Base-by-base conservation (phyloP, 2,797 vertebrate species). In the Spinus pinus region DNA sequence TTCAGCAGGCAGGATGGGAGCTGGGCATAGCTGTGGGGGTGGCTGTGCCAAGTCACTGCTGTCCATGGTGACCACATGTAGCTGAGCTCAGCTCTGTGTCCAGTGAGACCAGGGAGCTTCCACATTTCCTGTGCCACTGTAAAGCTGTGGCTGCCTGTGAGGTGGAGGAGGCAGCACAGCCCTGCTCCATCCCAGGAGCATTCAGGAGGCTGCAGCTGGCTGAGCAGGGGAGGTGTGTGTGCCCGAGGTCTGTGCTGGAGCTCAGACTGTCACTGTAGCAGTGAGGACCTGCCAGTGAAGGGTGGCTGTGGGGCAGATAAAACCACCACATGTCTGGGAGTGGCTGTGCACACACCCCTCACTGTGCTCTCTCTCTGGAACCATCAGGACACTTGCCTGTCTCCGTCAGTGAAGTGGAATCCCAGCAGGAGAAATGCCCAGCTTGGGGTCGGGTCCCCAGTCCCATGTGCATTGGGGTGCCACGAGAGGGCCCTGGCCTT, bases 221-320 rank as follows among this genome's bases (percentile, higher is more conserved):
- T 37, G 49, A 58, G 49, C n/a, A 46, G 35, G 60, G 39, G 4
- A 42, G 3, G 1, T 1, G 2, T 22, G 2, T 25, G 80, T 62
- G 57, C 51, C 73, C 2, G 0, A 35, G 22, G 27, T 25, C 42
- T 0, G 0, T 27, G 49, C 47, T 82, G 83, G 46, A n/a, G 86
- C 64, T 60, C 58, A 14, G 50, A 4, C 51, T 37, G 62, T 54
- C 57, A 2, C 50, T 3, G 1, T 2, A 4, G 60, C 66, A 37
- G 49, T 0, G 16, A n/a, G 49, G 44, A 53, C 9, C 53, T 3
- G 1, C 3, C 51, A 49, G 42, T 2, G 9, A 37, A 7, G 0
- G 1, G 80, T 53, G 67, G 47, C 60, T 1, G 8, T 8, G 42
- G 31, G 16, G 49, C 61, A 31, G 50, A 23, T 53, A 41, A 33